Base-by-base conservation (phyloP, 2,888 invertebrate genomes). In the Drosophila aldrichi region DNA sequence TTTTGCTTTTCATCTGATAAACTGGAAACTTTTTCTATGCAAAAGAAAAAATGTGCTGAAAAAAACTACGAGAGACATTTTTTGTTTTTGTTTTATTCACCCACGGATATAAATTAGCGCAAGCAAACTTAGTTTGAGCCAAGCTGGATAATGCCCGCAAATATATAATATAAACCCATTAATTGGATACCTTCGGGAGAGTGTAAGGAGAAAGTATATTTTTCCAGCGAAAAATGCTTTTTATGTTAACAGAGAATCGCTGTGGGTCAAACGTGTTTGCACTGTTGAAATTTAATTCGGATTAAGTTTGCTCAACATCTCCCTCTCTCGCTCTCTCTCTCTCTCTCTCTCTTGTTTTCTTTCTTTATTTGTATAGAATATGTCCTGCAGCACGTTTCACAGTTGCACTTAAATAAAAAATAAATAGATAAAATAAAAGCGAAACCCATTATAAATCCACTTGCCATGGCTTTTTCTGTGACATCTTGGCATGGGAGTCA, bases 381-480 rank as follows among this genome's bases (percentile, higher is more conserved):
- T 61, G 55, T 25, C 16, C 12, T 3, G 49, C 36, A 46, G 16
- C 44, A 46, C 34, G 22, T 51, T 43, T 44, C 16, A 18, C 10
- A 7, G 32, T 38, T 34, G 59, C 77, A 70, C 67, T 67, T 76
- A n/a, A 55, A 54, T 40, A 38, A 22, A 54, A 54, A 38, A 38
- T 34, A 54, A 38, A 54, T 10, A 38, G 6, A 52, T 49, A 18
- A 40, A 14, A 36, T 36, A 36, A 52, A 52, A 16, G 9, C 22
- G 62, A 67, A 67, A 49, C 72, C 64, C 64, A 77, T 77, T 77
- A 61, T 58, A 59, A 61, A 40, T 49, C 40, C 25, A 18, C 14
- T 63, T 52, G 14, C 20, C 25, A 22, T 48, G 49, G n/a, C 16
- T 18, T 52, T 16, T 52, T 52, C 16, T 52, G 36, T 22, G 32